Evolutionary conservation across 2,888 invertebrate species (phyloP), one percentile per base, ranked within the genome.

Genomic region (Caenorhabditis sp.): DNA sequence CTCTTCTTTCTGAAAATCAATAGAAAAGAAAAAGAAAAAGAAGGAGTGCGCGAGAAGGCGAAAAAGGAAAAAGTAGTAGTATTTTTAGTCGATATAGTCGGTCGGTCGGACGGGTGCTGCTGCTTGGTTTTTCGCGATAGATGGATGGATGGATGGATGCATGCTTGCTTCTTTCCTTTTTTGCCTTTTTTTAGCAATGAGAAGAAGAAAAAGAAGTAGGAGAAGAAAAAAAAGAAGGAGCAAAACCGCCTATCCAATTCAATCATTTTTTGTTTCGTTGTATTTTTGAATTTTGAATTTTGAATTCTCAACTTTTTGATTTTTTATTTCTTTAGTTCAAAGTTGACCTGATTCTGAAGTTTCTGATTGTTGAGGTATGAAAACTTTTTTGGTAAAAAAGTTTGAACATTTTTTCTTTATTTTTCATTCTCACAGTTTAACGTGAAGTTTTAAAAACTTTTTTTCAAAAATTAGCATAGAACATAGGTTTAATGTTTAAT

Each of bases 121-220:
- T 43, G 43, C 43, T 43, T 43, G 43, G 56, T 27, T 56, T 56
- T 31, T 31, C 31, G 31, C 31, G 31, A 31, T 56, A 26, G 56
- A 56, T 56, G 56, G 56, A 56, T 56, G 56, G 56, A 56, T 56
- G 56, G 56, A 56, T 56, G 56, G 56, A 56, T 56, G 56, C 27
- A 12, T 56, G 56, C 27, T 25, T 27, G 26, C 26, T 56, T 20
- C 27, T 10, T 56, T 25, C 26, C 20, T 43, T 43, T 43, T 43
- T 43, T 43, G 43, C 43, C 43, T 10, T 43, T 43, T 43, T 43
- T 43, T 43, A 43, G 43, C 12, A 43, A 43, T 43, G 43, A 43
- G 43, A 43, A 43, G 43, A 14, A 17, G 17, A 17, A 43, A 17
- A 43, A 43, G 43, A 17, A 43, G 43, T 3, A 43, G 43, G 14